Percentiles rank a stretch among this genome's conserved stretches.
These are phyloP conservation scores for Mamestra brassicae DNA, from an alignment of 2,888 invertebrate genomes.

Conservation along the genomic window DNA sequence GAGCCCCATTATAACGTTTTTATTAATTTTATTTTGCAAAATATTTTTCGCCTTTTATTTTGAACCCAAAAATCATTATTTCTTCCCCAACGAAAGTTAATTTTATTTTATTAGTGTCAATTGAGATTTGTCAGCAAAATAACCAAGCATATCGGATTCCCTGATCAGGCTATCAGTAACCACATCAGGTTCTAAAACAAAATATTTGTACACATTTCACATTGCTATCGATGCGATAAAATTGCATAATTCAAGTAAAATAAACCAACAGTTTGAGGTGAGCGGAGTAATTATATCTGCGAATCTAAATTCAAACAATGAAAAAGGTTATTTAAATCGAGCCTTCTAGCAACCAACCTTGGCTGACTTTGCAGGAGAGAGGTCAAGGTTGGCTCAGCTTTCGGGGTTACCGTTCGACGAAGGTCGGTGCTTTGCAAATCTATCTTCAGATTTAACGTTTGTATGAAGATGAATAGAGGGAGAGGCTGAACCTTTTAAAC, in stretches of 20 bases:
- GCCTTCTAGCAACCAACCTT: slow-evolving; percentile 40
- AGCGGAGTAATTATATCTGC: slow-evolving; percentile 33
- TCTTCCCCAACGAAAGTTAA: too few relatives aligned
- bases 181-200: not conserved
- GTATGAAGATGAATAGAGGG: not conserved
- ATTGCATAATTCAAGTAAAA: slow-evolving; percentile 31
- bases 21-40: too few relatives aligned
- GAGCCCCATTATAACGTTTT: too few relatives aligned
- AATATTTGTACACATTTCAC: not conserved
- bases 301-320: slow-evolving; percentile 50
- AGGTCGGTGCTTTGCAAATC: slow-evolving; percentile 24
- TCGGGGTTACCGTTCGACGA: slow-evolving; percentile 40
- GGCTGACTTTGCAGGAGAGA: slow-evolving; percentile 17
- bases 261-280: slow-evolving; percentile 32
- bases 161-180: not conserved
- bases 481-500: not conserved
- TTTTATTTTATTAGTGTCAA: too few relatives aligned
- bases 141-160: not conserved
- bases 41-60: too few relatives aligned
- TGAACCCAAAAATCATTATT: too few relatives aligned
- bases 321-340: slow-evolving; percentile 37
- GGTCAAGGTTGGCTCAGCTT: slow-evolving; percentile 44
- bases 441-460: slow-evolving; percentile 13
- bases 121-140: too few relatives aligned
- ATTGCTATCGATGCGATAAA: not conserved